phyloP scores from a whole-genome alignment of 2,888 invertebrate species.

The Mythimna loreyi region DNA sequence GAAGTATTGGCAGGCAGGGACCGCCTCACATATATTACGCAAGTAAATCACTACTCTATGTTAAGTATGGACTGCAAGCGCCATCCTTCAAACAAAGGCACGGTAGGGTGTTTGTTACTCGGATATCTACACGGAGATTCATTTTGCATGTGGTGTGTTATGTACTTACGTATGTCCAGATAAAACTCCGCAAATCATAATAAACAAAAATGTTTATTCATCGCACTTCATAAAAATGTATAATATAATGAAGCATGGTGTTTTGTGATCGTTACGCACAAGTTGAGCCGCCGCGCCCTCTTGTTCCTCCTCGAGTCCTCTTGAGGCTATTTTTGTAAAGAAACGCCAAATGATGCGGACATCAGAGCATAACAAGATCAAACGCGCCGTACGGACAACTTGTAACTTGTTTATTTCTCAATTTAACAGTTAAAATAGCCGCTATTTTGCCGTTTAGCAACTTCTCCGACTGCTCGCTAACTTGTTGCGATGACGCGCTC shows the following conservation, averaged over 20 bases:
- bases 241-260: neutral
- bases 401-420: conserved; percentile 52
- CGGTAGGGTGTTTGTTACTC: conserved; percentile 1
- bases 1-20: conserved; percentile 57
- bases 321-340: conserved; percentile 26
- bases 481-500: conserved; percentile 35
- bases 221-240: neutral
- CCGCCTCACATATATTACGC: conserved; percentile 42
- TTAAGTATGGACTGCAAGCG: conserved; percentile 22
- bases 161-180: neutral
- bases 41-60: conserved; percentile 50
- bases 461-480: conserved; percentile 25
- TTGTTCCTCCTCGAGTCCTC: conserved; percentile 6
- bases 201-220: neutral
- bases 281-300: neutral
- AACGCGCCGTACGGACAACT: conserved; percentile 43
- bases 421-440: conserved; percentile 51
- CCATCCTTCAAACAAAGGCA: conserved; percentile 16
- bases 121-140: neutral
- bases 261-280: neutral
- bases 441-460: conserved; percentile 43
- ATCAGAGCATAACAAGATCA: conserved; percentile 48
- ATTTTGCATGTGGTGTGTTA: neutral
- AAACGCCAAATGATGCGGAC: conserved; percentile 20
- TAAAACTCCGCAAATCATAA: neutral